Conservation (phyloP, 1,140 invertebrate genomes). For the Zaprionus inermis region DNA sequence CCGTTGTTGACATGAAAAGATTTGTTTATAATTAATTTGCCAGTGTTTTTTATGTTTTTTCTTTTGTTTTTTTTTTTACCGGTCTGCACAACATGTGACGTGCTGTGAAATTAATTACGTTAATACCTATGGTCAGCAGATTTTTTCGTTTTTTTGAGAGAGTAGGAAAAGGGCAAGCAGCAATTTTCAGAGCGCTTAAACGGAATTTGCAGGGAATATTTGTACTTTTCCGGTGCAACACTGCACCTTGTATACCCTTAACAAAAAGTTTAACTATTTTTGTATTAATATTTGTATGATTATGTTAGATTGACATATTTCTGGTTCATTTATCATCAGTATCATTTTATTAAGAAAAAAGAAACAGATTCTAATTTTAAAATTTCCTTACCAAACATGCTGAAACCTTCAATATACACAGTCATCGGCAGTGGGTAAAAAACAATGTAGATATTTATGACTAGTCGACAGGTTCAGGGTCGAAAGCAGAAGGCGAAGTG, state of each 20-base stretch:
- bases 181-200: constrained; percentile 35
- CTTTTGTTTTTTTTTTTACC: constrained; percentile 25
- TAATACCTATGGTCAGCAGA: constrained; percentile 65
- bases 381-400: background rate
- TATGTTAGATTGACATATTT: background rate
- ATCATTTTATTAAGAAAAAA: background rate
- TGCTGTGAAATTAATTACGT: constrained; percentile 73
- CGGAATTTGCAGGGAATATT: constrained; percentile 28
- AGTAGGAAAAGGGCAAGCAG: constrained; percentile 13
- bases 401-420: background rate
- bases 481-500: constrained; percentile 32
- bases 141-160: constrained; percentile 28
- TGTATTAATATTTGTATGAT: background rate
- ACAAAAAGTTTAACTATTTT: background rate
- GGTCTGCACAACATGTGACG: constrained; percentile 64
- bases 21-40: constrained; percentile 83
- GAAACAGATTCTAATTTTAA: background rate
- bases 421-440: background rate
- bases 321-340: background rate
- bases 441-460: constrained; percentile 53
- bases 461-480: constrained; percentile 22
- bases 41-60: constrained; percentile 28
- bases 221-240: background rate
- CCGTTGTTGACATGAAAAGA: constrained; percentile 80
- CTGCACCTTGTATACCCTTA: constrained; percentile 13